Conservation (phyloP, 1,140 invertebrate genomes). For the Drosophila mauritiana region DNA sequence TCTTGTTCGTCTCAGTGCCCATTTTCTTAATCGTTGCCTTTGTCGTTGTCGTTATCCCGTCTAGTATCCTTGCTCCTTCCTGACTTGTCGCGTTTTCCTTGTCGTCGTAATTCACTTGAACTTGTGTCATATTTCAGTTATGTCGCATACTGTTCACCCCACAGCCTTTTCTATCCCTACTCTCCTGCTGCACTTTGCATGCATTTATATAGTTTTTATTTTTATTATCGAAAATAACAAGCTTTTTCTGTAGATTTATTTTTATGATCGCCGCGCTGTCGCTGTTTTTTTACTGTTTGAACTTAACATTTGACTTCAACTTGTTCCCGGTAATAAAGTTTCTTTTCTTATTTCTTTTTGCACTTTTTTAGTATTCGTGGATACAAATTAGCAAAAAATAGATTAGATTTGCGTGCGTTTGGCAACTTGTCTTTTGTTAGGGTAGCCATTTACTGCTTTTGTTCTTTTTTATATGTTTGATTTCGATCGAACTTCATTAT, state of each 20-base stretch:
- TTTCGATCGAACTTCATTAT: background rate
- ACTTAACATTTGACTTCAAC: slow-evolving; percentile 58
- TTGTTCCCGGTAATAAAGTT: slow-evolving; percentile 50
- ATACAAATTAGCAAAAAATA: slow-evolving; percentile 58
- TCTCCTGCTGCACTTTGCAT: slow-evolving; percentile 48
- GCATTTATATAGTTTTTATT: slow-evolving; percentile 74
- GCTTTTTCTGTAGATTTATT: slow-evolving; percentile 73
- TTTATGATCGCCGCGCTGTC: slow-evolving; percentile 55
- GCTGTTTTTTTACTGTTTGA: slow-evolving; percentile 44
- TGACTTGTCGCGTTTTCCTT: slow-evolving; percentile 33
- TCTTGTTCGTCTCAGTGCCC: slow-evolving; percentile 48
- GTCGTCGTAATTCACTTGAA: slow-evolving; percentile 77
- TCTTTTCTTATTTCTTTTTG: slow-evolving; percentile 15
- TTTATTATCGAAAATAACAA: slow-evolving; percentile 79
- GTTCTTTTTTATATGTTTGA: background rate
- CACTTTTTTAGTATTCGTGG: slow-evolving; percentile 10
- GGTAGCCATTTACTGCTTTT: slow-evolving; percentile 24
- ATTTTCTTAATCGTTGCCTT: slow-evolving; percentile 28
- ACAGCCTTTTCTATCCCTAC: slow-evolving; percentile 1
- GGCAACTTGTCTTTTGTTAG: slow-evolving; percentile 54
- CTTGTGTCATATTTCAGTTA: slow-evolving; percentile 72
- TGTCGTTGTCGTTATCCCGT: slow-evolving; percentile 28
- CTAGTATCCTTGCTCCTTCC: slow-evolving; percentile 12
- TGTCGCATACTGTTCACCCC: slow-evolving; percentile 15
- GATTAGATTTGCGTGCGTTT: slow-evolving; percentile 28